A percentile compares a stretch with the other conserved stretches of the same genome.
Conservation (phyloP, 2,888 invertebrate species). For the Nematopogon swammerdamellus region DNA sequence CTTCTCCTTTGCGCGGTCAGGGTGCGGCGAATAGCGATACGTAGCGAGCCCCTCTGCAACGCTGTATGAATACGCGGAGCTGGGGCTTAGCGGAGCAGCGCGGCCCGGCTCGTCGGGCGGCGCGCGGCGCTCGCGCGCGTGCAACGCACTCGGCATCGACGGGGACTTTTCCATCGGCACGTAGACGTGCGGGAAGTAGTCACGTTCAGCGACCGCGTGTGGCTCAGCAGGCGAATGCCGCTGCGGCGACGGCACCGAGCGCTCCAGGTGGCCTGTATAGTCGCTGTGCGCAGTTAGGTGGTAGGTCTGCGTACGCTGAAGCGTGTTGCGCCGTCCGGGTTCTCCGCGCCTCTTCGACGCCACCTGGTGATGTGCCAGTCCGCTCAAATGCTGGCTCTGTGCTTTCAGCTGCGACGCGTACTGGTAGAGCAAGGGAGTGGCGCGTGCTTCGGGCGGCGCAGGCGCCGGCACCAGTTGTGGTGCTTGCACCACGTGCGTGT, state of each 20-base stretch:
- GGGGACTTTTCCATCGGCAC: slow-evolving; percentile 29
- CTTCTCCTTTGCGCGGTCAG: slow-evolving; percentile 51
- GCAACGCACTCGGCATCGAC: slow-evolving; percentile 38
- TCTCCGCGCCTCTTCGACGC: slow-evolving; percentile 35
- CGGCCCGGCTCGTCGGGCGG: slow-evolving; percentile 25
- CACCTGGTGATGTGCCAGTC: slow-evolving; percentile 25
- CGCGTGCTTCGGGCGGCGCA: slow-evolving; percentile 27
- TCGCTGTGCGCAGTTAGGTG: slow-evolving; percentile 50
- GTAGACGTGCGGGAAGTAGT: slow-evolving; percentile 23
- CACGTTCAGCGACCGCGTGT: slow-evolving; percentile 30
- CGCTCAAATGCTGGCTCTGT: slow-evolving; percentile 42
- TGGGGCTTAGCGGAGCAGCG: slow-evolving; percentile 40
- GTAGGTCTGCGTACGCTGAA: slow-evolving; percentile 50
- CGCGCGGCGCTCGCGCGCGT: slow-evolving; percentile 39
- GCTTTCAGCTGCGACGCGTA: slow-evolving; percentile 50
- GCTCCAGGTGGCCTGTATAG: slow-evolving; percentile 45
- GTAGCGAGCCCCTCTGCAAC: slow-evolving; percentile 42
- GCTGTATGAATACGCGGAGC: slow-evolving; percentile 35
- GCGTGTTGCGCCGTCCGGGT: slow-evolving; percentile 35
- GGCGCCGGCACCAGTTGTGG: slow-evolving; percentile 22
- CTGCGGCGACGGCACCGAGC: slow-evolving; percentile 31
- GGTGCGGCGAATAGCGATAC: slow-evolving; percentile 44
- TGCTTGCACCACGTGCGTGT: slow-evolving; percentile 27
- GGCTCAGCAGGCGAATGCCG: slow-evolving; percentile 30
- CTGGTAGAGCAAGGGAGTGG: slow-evolving; percentile 44